Conservation (phyloP, 2,797 vertebrate genomes). For the Fratercula arctica region DNA sequence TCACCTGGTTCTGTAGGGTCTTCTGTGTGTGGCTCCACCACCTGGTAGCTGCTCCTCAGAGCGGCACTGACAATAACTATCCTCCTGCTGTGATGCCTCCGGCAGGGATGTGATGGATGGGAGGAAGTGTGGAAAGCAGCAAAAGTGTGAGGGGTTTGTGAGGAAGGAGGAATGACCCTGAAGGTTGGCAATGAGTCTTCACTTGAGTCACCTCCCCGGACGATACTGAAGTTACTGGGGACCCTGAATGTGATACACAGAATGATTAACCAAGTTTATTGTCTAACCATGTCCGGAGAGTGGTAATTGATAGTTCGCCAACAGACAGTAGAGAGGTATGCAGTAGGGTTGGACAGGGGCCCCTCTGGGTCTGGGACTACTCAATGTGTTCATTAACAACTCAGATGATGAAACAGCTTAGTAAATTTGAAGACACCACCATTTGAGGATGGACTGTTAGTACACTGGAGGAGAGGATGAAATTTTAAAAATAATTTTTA, state of each 20-base stretch:
- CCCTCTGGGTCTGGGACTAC: not conserved
- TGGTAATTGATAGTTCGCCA: not conserved
- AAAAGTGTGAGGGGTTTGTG: not conserved
- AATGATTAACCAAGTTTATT: not conserved
- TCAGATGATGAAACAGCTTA: not conserved
- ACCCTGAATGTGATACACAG: not conserved
- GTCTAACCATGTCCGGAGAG: not conserved
- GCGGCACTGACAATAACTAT: not conserved
- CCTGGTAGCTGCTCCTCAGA: not conserved
- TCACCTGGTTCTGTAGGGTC: rapidly evolving
- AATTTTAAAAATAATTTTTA: not conserved
- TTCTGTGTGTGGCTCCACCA: not conserved
- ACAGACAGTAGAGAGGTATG: not conserved
- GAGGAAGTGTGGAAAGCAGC: not conserved
- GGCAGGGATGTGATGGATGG: not conserved
- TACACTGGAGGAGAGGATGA: not conserved
- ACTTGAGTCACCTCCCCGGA: not conserved
- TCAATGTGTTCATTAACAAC: not conserved
- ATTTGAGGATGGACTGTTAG: not conserved
- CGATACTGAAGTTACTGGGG: not conserved
- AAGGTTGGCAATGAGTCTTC: not conserved
- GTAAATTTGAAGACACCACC: not conserved
- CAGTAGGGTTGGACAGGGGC: not conserved
- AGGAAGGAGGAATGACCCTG: not conserved
- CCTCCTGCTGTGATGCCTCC: not conserved